Base-by-base conservation (phyloP, 2,888 invertebrate species). In the Isotomurus palustris region DNA sequence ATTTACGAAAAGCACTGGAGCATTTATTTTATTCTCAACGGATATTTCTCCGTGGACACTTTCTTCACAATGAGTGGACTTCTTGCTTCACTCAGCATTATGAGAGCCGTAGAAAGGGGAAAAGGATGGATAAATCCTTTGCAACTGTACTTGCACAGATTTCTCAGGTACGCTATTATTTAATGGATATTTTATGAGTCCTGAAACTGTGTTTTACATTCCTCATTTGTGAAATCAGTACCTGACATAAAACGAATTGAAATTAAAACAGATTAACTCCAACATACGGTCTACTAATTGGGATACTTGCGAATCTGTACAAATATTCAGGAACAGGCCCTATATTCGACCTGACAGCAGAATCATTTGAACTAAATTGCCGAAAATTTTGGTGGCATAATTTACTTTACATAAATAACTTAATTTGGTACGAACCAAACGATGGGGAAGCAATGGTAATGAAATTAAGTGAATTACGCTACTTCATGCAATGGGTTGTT, bases 331-430 rank as follows among this genome's bases (percentile, higher is more conserved):
- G 43, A 22, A 24, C 17, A 1, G 56, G 56, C 8, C 49, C 50
- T 4, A 28, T n/a, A 6, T 50, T 50, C 28, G 12, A 8, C 6
- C 8, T 22, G 17, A 17, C n/a, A 14, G 29, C 48, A 14, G 50
- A 43, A 4, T 17, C 5, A 6, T 22, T 19, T 6, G 6, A 6
- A 6, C 6, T 8, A 44, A 8, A 5, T 19, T 70, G 70, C 27
- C 35, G 47, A 8, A 47, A 56, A 1, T 24, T 51, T 3, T 70
- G 70, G 70, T 70, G 70, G 70, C 38, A 49, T 6, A 66, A 70
- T 47, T 41, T 70, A 4, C 58, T 70, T 5, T 70, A 69, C 49
- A 60, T 68, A n/a, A 65, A 69, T 27, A 69, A 69, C 32, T 47
- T 63, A 22, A 52, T 29, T 36, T 43, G 24, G 12, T 55, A 55